Evolutionary conservation across 2,113 vertebrate genomes (phyloP), one percentile per base, ranked within the genome.

Genomic region (Poecilia latipinna): DNA sequence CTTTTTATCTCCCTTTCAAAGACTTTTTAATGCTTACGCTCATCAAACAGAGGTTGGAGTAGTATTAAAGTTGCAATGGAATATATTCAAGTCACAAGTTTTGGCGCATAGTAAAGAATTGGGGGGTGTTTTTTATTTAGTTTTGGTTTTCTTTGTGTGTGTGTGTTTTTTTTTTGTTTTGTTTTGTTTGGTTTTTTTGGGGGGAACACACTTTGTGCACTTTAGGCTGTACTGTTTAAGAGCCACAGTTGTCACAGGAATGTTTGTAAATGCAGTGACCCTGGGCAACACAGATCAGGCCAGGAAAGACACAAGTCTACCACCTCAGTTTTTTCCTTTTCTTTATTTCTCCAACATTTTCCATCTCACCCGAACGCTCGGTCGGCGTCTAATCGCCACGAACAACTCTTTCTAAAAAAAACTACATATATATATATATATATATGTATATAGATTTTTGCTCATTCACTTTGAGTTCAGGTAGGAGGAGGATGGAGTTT

Each of bases 191-290:
- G 13, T n/a, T 48, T 71, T 70, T 35, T 76, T 31, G 72, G 66
- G 70, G 82, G 70, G 89, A 85, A 91, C 88, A 91, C 86, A 89
- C 90, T 90, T 90, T 91, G 93, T 94, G 92, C 93, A 94, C 94
- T 94, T 94, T 91, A 93, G 93, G 91, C 93, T 84, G 90, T 93
- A 92, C 92, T 94, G 92, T 94, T 95, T 88, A 91, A 84, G 89
- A 91, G 82, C 88, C 76, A 26, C 82, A 76, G 88, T 74, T 85
- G 85, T 67, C 37, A 42, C 85, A 75, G 90, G 88, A 83, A 72
- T 67, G 82, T 85, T 74, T 86, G 82, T 83, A 68, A 80, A 90
- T 68, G 76, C 88, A 74, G 44, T 68, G 77, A 83, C 76, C 86
- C 81, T 81, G 80, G 79, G 83, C 86, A 84, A 74, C 71, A 0